Conservation (phyloP, 1,140 invertebrate species). For the Lepidostoma basale region DNA sequence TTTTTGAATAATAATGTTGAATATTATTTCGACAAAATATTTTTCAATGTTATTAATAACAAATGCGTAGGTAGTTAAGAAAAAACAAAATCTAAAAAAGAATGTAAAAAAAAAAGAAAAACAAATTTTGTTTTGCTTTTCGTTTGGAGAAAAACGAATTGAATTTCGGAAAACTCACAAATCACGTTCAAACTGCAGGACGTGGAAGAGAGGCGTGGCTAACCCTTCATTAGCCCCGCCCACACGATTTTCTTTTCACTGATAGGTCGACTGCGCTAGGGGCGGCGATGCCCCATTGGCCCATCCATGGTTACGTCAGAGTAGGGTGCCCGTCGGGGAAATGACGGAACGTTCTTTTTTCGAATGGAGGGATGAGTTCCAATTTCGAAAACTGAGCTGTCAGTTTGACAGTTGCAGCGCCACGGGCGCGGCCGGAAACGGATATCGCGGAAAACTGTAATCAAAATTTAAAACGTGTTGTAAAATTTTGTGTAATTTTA, state of each 20-base stretch:
- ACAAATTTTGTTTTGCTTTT: constrained; percentile 1
- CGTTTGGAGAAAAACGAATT: neutral
- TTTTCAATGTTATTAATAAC: too few species aligned
- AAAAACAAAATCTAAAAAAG: neutral
- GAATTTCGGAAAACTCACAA: constrained; percentile 6
- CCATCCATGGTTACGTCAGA: constrained; percentile 8
- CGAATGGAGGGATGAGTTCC: constrained; percentile 10
- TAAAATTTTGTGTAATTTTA: neutral
- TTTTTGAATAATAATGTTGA: neutral
- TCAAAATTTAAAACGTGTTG: neutral
- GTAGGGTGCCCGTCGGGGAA: neutral
- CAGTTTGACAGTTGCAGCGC: constrained; percentile 26
- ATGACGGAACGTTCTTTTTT: neutral
- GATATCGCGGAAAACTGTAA: neutral
- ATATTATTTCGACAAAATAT: neutral
- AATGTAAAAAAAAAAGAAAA: neutral
- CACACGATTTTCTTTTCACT: neutral
- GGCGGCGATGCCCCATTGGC: constrained; percentile 6
- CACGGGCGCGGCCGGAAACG: constrained; percentile 10
- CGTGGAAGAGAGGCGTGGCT: neutral
- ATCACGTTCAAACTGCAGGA: constrained; percentile 17
- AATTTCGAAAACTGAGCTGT: constrained; percentile 12
- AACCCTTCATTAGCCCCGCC: neutral
- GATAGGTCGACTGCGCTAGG: neutral
- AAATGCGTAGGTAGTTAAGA: neutral